These are phyloP conservation scores for Drosophila azteca DNA, from an alignment of 1,140 invertebrate species.

Conservation along the genomic window DNA sequence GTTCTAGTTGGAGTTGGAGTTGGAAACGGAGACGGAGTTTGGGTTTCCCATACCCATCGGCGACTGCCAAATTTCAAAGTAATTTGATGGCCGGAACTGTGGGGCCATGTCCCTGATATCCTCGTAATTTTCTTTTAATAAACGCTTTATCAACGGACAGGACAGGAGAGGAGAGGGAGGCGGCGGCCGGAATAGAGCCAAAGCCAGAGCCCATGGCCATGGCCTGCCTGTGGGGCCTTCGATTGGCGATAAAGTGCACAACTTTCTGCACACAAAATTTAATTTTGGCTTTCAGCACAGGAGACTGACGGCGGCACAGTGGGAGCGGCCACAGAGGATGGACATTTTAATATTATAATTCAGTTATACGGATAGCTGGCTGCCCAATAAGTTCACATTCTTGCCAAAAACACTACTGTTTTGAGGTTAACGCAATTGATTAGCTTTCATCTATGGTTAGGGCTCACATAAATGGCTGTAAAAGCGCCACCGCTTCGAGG, in stretches of 20 bases:
- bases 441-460: too few relatives aligned
- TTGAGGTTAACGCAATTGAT: too few relatives aligned
- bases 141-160: slow-evolving; percentile 60
- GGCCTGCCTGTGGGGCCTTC: slow-evolving; percentile 1
- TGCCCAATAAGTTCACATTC: too few relatives aligned
- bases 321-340: slow-evolving; percentile 21
- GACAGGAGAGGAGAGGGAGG: neutral
- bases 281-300: slow-evolving; percentile 34
- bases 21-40: too few relatives aligned
- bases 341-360: too few relatives aligned
- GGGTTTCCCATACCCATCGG: neutral
- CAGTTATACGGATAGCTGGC: too few relatives aligned
- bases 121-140: slow-evolving; percentile 60
- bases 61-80: slow-evolving; percentile 40
- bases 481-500: too few relatives aligned
- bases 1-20: slow-evolving; percentile 2
- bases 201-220: too few relatives aligned
- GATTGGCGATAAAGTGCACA: slow-evolving; percentile 39
- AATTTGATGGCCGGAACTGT: slow-evolving; percentile 48
- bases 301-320: slow-evolving; percentile 3
- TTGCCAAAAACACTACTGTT: too few relatives aligned
- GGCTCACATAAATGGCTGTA: too few relatives aligned
- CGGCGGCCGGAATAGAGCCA: neutral
- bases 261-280: slow-evolving; percentile 47
- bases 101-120: slow-evolving; percentile 7